phyloP scores from a whole-genome alignment of 2,888 invertebrate species.

The Ceratothoa steindachneri region DNA sequence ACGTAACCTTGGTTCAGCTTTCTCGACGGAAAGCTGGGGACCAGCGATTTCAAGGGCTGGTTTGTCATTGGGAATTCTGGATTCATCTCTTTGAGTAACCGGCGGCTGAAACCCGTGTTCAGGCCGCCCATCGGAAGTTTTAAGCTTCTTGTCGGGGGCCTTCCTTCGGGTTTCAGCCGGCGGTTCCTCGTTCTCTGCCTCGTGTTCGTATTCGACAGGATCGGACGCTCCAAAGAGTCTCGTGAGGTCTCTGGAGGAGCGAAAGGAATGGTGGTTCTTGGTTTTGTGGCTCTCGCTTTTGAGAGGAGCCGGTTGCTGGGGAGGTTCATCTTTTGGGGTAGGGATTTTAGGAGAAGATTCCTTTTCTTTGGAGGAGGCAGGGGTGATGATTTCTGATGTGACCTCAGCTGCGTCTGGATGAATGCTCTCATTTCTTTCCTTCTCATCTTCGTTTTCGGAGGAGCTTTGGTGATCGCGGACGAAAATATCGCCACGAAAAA shows the following conservation, averaged over 20 bases:
- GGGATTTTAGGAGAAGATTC: conserved; percentile 13
- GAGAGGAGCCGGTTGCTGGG: too few species aligned
- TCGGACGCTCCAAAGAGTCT: conserved; percentile 2
- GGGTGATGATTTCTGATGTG: too few species aligned
- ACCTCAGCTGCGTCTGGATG: too few species aligned
- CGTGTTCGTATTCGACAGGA: conserved; percentile 23
- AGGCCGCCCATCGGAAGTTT: conserved; percentile 75
- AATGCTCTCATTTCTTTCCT: conserved; percentile 16
- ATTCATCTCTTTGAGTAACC: conserved; percentile 59
- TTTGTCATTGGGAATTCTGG: conserved; percentile 38
- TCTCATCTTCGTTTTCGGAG: conserved; percentile 42
- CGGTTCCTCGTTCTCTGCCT: conserved; percentile 43
- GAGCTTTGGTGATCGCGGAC: conserved; percentile 44
- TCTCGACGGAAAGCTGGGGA: background rate
- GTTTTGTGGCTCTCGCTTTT: background rate
- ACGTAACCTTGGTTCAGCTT: conserved; percentile 25
- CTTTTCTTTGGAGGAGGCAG: conserved; percentile 19
- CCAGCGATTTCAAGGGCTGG: conserved; percentile 17
- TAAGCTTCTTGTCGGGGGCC: conserved; percentile 75
- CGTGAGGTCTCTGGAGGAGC: conserved; percentile 17
- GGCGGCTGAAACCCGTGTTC: conserved; percentile 65
- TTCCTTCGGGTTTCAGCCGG: conserved; percentile 55
- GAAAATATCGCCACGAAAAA: conserved; percentile 47
- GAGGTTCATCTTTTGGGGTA: background rate
- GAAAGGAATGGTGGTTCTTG: conserved; percentile 23